phyloP scores from a whole-genome alignment of 2,888 invertebrate genomes.

The Campoplex nolae region DNA sequence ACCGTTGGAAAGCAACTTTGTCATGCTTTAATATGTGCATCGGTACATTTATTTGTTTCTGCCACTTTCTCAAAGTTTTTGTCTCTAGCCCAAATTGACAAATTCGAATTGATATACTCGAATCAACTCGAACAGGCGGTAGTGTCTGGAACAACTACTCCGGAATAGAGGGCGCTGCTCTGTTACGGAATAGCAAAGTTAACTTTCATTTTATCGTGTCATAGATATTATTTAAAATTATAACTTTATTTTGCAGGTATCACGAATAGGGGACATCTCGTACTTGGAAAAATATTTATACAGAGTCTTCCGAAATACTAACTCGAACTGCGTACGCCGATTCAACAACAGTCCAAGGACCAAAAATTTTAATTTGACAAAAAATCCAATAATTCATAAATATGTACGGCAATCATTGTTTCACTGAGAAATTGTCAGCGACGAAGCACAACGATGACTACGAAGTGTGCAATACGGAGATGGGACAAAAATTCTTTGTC shows the following conservation, averaged over 20 bases:
- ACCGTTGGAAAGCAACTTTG: neutral
- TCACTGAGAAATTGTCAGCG: slow-evolving; percentile 66
- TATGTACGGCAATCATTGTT: slow-evolving; percentile 71
- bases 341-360: neutral
- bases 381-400: neutral
- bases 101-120: no score
- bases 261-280: slow-evolving; percentile 20
- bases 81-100: no score
- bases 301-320: neutral
- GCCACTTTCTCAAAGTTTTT: no score
- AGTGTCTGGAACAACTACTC: neutral
- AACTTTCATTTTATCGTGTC: neutral
- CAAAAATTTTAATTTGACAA: neutral
- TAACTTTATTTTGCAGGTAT: slow-evolving; percentile 38
- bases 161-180: neutral
- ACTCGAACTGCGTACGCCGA: neutral
- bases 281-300: slow-evolving; percentile 19
- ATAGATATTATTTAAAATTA: neutral
- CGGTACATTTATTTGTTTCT: no score
- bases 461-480: slow-evolving; percentile 71
- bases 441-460: slow-evolving; percentile 70
- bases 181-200: neutral
- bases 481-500: slow-evolving; percentile 70
- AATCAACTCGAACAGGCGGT: no score
- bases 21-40: no score